A percentile compares a stretch with the other conserved stretches of the same genome.
phyloP scores from a whole-genome alignment of 2,113 vertebrate species.

The Echinops telfairi region DNA sequence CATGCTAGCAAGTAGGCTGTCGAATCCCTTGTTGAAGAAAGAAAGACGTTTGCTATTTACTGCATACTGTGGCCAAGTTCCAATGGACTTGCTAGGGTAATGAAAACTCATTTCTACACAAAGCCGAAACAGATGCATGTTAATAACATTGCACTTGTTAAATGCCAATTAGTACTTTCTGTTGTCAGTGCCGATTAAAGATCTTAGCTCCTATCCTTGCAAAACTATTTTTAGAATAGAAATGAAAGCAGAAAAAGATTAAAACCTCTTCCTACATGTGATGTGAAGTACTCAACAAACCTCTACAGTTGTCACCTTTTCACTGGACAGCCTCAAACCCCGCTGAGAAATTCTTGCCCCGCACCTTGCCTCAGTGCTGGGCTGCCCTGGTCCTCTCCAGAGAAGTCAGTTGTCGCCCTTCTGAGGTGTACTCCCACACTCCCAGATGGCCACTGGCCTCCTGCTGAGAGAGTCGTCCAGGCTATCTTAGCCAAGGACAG shows the following conservation, averaged over 20 bases:
- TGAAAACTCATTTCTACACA: constrained; percentile 76
- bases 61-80: constrained; percentile 65
- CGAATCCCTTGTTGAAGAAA: constrained; percentile 27
- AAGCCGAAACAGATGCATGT: constrained; percentile 73
- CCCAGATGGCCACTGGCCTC: constrained; percentile 68
- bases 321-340: background rate
- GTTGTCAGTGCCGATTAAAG: constrained; percentile 62
- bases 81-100: constrained; percentile 77
- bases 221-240: constrained; percentile 64
- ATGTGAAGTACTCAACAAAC: constrained; percentile 29
- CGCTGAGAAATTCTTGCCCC: background rate
- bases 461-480: constrained; percentile 7
- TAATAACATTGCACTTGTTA: constrained; percentile 72
- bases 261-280: constrained; percentile 46
- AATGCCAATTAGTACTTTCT: constrained; percentile 81
- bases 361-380: background rate
- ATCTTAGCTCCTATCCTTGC: constrained; percentile 38
- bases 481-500: background rate
- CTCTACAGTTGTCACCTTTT: constrained; percentile 49
- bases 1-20: constrained; percentile 10
- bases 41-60: constrained; percentile 58
- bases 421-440: constrained; percentile 42
- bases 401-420: constrained; percentile 40
- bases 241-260: constrained; percentile 52
- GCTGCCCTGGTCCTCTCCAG: background rate